These are phyloP conservation scores for Toxostoma redivivum DNA, from an alignment of 2,113 vertebrate species.

Conservation along the genomic window DNA sequence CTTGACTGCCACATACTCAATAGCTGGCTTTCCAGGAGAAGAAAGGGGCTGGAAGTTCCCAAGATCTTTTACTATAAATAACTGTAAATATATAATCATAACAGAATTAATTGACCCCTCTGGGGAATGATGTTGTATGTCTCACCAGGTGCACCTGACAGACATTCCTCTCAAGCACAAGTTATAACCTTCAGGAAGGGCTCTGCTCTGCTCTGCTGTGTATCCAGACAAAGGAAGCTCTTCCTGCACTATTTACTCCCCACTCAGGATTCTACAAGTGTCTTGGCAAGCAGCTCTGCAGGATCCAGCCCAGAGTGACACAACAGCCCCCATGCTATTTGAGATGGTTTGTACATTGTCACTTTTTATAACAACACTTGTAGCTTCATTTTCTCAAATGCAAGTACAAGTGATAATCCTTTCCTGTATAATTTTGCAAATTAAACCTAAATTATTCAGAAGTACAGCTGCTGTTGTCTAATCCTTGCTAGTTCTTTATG, in stretches of 20 bases:
- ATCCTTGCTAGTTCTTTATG: background rate
- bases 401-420: background rate
- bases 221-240: background rate
- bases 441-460: slow-evolving; percentile 45
- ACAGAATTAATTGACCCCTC: background rate
- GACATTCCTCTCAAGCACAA: background rate
- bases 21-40: background rate
- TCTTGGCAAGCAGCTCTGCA: background rate
- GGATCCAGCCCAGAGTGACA: background rate
- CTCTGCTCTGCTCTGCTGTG: background rate
- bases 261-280: background rate
- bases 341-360: background rate
- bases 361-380: background rate
- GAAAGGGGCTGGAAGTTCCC: background rate
- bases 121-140: background rate
- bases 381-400: background rate
- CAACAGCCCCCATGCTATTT: background rate
- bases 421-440: slow-evolving; percentile 27
- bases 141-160: background rate
- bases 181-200: background rate
- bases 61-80: background rate
- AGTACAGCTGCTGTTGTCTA: slow-evolving; percentile 48
- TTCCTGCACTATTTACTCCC: background rate
- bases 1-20: background rate
- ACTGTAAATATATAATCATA: background rate